These are phyloP conservation scores for Dipodomys ordii DNA, from an alignment of 2,113 vertebrate species.

Conservation along the genomic window DNA sequence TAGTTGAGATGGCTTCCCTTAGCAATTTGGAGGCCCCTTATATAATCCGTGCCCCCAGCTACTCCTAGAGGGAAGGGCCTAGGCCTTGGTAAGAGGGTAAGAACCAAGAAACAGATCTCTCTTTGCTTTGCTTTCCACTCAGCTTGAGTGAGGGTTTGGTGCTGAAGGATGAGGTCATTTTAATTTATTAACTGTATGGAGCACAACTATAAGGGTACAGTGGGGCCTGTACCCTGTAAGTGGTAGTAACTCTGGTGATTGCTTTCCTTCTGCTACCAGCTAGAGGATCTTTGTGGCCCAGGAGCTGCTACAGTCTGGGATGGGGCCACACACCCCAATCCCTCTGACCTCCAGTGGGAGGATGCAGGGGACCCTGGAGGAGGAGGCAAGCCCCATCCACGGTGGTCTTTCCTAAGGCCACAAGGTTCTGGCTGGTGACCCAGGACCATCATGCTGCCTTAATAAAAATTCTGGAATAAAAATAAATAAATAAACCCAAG, in stretches of 20 bases:
- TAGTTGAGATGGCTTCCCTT: neutral
- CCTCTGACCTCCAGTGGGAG: neutral
- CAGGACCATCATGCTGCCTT: conserved; percentile 67
- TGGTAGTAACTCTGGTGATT: conserved; percentile 59
- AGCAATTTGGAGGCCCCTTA: neutral
- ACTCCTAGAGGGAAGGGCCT: conserved; percentile 53
- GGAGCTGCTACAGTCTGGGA: conserved; percentile 80
- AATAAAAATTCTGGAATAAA: conserved; percentile 79
- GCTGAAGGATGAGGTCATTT: conserved; percentile 61
- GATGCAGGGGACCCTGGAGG: neutral
- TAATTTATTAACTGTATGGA: conserved; percentile 81
- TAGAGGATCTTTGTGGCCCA: conserved; percentile 63
- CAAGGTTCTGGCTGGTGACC: conserved; percentile 70
- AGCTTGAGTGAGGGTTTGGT: conserved; percentile 64
- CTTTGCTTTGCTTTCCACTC: conserved; percentile 69
- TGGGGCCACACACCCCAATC: conserved; percentile 56
- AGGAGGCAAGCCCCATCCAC: conserved; percentile 64
- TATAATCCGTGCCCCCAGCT: neutral
- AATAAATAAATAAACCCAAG: too few relatives aligned
- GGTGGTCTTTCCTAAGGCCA: conserved; percentile 76
- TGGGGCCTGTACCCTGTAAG: conserved; percentile 44
- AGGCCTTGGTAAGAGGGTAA: neutral
- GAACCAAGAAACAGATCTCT: conserved; percentile 1
- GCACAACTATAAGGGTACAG: conserved; percentile 63
- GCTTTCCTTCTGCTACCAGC: conserved; percentile 60